phyloP scores from a whole-genome alignment of 1,140 invertebrate species.

The Drosophila elegans region DNA sequence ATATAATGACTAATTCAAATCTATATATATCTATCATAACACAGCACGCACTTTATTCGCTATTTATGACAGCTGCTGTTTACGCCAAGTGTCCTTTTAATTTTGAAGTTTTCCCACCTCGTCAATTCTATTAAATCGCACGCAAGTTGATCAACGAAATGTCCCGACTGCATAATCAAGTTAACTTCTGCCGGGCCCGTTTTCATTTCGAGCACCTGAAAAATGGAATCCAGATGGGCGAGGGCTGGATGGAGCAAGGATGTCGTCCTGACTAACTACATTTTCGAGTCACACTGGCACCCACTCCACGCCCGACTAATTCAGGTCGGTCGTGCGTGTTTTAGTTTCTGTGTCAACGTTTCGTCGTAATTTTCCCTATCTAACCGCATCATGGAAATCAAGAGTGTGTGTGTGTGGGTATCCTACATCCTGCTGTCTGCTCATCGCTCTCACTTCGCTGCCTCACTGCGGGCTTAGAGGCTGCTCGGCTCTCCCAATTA shows the following conservation, averaged over 20 bases:
- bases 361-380: slow-evolving; percentile 56
- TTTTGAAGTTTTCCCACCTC: slow-evolving; percentile 22
- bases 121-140: slow-evolving; percentile 41
- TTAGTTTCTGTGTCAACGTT: slow-evolving; percentile 58
- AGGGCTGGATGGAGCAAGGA: slow-evolving; percentile 9
- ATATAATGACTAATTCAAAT: not conserved
- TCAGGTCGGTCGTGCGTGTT: slow-evolving; percentile 49
- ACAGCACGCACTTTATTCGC: slow-evolving; percentile 5
- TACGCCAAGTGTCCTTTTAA: slow-evolving; percentile 10
- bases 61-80: slow-evolving; percentile 18
- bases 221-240: slow-evolving; percentile 27
- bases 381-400: slow-evolving; percentile 47
- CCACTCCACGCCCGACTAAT: slow-evolving; percentile 34
- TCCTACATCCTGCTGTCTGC: slow-evolving; percentile 25
- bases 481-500: slow-evolving; percentile 67
- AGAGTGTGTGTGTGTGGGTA: slow-evolving; percentile 8
- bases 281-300: slow-evolving; percentile 13
- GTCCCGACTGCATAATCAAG: slow-evolving; percentile 43
- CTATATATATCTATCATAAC: not conserved
- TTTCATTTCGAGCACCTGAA: slow-evolving; percentile 33
- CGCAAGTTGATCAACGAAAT: slow-evolving; percentile 40
- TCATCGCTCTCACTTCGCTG: slow-evolving; percentile 50
- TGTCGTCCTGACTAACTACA: slow-evolving; percentile 32
- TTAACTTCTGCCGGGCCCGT: slow-evolving; percentile 30
- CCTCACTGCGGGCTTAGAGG: slow-evolving; percentile 24